Evolutionary conservation across 2,113 vertebrate genomes (phyloP), one percentile per base, ranked within the genome.

Genomic region (Equus quagga): DNA sequence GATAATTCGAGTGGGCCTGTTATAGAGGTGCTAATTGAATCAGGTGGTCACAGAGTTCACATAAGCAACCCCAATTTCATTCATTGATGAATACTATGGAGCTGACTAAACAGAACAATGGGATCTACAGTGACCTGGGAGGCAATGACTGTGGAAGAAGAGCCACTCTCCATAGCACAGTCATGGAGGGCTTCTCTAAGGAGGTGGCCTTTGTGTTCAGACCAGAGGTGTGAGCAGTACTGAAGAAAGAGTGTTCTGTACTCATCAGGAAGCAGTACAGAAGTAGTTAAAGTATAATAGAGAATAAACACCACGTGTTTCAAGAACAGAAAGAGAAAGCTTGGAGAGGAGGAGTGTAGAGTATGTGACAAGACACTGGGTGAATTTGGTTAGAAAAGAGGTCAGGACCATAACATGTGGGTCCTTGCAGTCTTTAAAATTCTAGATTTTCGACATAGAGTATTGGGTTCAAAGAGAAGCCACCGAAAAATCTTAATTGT

Each of bases 311-410:
- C 13, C 28, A 31, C 1, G 1, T 65, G 36, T 26, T 31, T 49
- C 24, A 75, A 62, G 49, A 75, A 51, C 1, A 73, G 11, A 58
- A 69, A 33, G 58, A 67, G 33, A 26, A 80, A 33, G 7, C 54
- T 9, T 41, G 36, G 33, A 21, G 36, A 69, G 31, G 5, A 84
- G 46, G 49, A 14, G 0, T 24, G 6, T 4, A 23, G 31, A 46
- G 19, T 9, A 17, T 41, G 1, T 9, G 8, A 51, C 41, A 89
- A 6, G 1, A 14, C 1, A 33, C 5, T 24, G 4, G 3, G 15
- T 81, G 44, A 95, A 9, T 44, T 26, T 41, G 58, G 12, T 18
- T 58, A 21, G 64, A 58, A 23, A 1, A 23, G 19, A 23, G 46
- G 5, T 14, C 83, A 26, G 19, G 56, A 64, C 17, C 5, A 3